Percentiles rank a stretch among this genome's conserved stretches.
phyloP scores from a whole-genome alignment of 2,113 vertebrate genomes.

The Tiliqua scincoides region DNA sequence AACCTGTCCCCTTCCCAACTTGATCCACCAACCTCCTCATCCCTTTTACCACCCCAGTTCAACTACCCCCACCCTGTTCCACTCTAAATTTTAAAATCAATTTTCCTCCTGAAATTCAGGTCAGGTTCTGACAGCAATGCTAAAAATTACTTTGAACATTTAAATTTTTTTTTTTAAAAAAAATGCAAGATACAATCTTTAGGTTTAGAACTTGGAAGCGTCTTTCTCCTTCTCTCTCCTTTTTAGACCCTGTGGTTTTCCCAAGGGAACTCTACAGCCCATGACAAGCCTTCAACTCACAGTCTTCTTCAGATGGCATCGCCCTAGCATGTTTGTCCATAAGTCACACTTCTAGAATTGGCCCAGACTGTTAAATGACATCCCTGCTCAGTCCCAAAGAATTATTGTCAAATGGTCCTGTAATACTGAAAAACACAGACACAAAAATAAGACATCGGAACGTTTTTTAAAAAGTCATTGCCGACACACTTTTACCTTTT shows the following conservation, averaged over 20 bases:
- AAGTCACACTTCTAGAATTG: not conserved
- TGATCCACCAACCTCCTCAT: no score
- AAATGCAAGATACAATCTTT: not conserved
- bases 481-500: slow-evolving; percentile 34
- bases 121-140: not conserved
- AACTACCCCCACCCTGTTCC: no score
- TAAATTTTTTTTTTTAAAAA: not conserved
- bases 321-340: not conserved
- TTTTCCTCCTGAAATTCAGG: not conserved
- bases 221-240: not conserved
- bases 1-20: no score
- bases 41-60: no score
- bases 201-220: not conserved
- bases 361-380: not conserved
- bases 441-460: not conserved
- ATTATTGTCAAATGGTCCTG: not conserved
- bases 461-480: slow-evolving; percentile 16
- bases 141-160: not conserved
- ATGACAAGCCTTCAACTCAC: not conserved
- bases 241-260: not conserved
- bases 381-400: not conserved
- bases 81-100: no score
- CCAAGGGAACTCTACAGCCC: not conserved
- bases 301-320: no score
- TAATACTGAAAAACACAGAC: slow-evolving; percentile 40